These are phyloP conservation scores for Notodromas monacha DNA, from an alignment of 2,888 invertebrate genomes.

Conservation along the genomic window DNA sequence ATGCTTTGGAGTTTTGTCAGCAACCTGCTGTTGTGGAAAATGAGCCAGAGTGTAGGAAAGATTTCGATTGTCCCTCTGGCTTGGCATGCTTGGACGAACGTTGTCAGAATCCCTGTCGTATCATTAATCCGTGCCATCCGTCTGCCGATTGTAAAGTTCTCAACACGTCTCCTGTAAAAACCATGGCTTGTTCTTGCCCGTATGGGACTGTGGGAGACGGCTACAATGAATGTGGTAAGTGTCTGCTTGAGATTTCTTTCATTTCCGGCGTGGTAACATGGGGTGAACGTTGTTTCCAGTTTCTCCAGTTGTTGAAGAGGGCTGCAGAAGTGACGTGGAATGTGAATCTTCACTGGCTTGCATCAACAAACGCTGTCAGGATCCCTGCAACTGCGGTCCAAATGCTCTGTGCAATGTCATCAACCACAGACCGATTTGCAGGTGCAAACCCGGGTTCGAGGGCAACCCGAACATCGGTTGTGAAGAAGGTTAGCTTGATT, in stretches of 20 bases:
- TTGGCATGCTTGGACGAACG: slow-evolving; percentile 11
- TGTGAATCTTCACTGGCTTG: slow-evolving; percentile 39
- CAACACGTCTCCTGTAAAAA: slow-evolving; percentile 12
- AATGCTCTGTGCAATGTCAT: slow-evolving; percentile 38
- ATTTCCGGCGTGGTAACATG: background rate
- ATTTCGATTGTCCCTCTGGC: slow-evolving; percentile 12
- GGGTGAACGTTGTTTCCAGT: too few relatives aligned
- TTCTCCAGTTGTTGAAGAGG: slow-evolving; percentile 14
- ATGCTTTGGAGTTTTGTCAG: slow-evolving; percentile 18
- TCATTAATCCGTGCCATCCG: slow-evolving; percentile 10
- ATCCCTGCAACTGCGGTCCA: slow-evolving; percentile 26
- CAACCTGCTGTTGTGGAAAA: slow-evolving; percentile 26
- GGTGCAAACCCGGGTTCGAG: slow-evolving; percentile 22
- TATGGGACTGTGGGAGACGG: slow-evolving; percentile 12
- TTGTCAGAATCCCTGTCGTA: slow-evolving; percentile 15
- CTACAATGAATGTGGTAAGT: slow-evolving; percentile 9
- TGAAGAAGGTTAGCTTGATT: slow-evolving; percentile 7
- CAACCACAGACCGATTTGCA: slow-evolving; percentile 41
- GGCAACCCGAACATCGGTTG: slow-evolving; percentile 12
- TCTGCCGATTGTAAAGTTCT: slow-evolving; percentile 17
- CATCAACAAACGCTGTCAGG: slow-evolving; percentile 8
- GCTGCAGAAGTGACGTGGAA: slow-evolving; percentile 50
- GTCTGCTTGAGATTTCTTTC: background rate
- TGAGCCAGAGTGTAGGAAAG: slow-evolving; percentile 7
- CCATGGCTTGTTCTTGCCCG: slow-evolving; percentile 12